Conservation (phyloP, 2,113 vertebrate species). For the Clinocottus analis region DNA sequence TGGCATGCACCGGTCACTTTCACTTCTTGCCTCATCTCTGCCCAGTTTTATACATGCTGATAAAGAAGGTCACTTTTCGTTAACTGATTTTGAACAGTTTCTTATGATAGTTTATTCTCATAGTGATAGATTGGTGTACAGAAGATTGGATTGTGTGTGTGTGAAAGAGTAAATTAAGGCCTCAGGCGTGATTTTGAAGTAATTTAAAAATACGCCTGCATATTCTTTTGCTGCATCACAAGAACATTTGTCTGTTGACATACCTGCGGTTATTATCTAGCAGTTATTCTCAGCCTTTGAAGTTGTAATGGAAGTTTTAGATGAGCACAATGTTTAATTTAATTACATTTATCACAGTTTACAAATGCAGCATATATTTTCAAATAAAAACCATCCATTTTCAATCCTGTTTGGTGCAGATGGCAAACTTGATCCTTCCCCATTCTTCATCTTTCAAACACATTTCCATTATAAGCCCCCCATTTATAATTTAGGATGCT, state of each 20-base stretch:
- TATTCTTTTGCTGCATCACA: neutral
- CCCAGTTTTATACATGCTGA: neutral
- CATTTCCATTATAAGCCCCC: slow-evolving; percentile 43
- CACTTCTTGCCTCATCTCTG: neutral
- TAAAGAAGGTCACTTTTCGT: neutral
- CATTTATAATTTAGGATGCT: slow-evolving; percentile 56
- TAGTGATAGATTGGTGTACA: neutral
- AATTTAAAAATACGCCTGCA: slow-evolving; percentile 5
- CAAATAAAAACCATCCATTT: neutral
- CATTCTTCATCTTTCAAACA: slow-evolving; percentile 52
- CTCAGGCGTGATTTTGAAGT: neutral
- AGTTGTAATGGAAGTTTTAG: slow-evolving; percentile 10
- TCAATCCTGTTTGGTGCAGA: slow-evolving; percentile 13
- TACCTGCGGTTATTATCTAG: slow-evolving; percentile 11
- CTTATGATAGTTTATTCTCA: neutral
- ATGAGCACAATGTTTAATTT: slow-evolving; percentile 25
- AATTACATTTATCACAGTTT: slow-evolving; percentile 1
- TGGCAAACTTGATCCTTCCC: slow-evolving; percentile 18
- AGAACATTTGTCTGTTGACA: neutral
- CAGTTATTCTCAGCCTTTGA: slow-evolving; percentile 11
- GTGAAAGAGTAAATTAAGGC: neutral
- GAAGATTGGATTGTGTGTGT: neutral
- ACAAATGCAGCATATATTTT: slow-evolving; percentile 1
- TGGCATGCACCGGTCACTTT: neutral
- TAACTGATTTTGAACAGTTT: neutral